Evolutionary conservation across 2,113 vertebrate species (phyloP).

Genomic region (Falcunculus frontatus): DNA sequence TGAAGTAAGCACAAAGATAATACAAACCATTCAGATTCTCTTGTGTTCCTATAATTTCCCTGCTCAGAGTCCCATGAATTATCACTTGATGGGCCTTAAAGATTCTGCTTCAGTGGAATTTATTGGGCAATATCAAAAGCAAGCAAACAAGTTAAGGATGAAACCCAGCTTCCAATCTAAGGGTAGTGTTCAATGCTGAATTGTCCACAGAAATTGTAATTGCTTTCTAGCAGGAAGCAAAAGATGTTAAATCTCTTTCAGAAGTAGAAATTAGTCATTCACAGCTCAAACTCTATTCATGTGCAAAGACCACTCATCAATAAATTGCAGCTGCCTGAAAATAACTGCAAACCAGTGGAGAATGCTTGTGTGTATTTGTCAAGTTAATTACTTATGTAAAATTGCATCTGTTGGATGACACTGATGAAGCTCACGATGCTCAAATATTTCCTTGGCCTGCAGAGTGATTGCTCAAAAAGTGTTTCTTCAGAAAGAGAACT

Average conservation of each 20-base stretch:
- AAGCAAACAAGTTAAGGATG: not conserved
- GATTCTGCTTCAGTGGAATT: not conserved
- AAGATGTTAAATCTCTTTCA: not conserved
- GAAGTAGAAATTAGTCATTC: conserved; percentile 14
- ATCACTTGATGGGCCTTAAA: not conserved
- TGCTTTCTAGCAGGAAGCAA: conserved; percentile 22
- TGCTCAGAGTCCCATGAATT: not conserved
- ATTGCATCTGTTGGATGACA: conserved; percentile 4
- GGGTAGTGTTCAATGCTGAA: not conserved
- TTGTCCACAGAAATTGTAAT: not conserved
- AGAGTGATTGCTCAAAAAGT: not conserved
- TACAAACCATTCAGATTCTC: not conserved
- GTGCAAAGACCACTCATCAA: conserved; percentile 28
- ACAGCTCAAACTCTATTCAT: conserved; percentile 22
- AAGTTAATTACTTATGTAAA: conserved; percentile 13
- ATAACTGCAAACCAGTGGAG: not conserved
- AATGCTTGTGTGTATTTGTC: not conserved
- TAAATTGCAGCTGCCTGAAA: conserved; percentile 44
- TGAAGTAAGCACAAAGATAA: not conserved
- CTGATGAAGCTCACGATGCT: conserved; percentile 6
- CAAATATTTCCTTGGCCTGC: not conserved
- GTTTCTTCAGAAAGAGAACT: not conserved
- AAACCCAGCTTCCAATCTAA: not conserved
- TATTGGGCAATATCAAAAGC: not conserved
- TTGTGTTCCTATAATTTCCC: not conserved